Percentiles rank a stretch among this genome's conserved stretches.
phyloP scores from a whole-genome alignment of 1,140 invertebrate species.

The Drosophila asahinai region DNA sequence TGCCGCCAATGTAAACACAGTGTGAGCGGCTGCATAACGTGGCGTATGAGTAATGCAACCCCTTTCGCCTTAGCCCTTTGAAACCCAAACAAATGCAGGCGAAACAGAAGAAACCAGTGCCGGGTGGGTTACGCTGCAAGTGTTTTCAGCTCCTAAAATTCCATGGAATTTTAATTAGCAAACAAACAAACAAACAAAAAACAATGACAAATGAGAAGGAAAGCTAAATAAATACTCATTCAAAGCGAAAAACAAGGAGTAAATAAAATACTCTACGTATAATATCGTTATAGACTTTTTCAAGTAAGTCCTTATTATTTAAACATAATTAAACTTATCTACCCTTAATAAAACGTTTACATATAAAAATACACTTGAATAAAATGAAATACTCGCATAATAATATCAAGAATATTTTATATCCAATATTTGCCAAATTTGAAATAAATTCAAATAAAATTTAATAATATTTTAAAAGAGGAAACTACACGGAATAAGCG shows the following conservation, averaged over 20 bases:
- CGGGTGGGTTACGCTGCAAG: conserved; percentile 38
- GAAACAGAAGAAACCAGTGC: conserved; percentile 25
- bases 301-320: no score
- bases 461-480: no score
- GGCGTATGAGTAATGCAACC: conserved; percentile 57
- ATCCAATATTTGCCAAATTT: no score
- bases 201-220: background rate
- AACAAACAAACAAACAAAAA: conserved; percentile 16
- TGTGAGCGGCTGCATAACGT: conserved; percentile 38
- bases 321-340: no score
- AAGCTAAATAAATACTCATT: conserved; percentile 11
- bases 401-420: no score
- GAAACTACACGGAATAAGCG: no score
- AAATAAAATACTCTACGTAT: background rate
- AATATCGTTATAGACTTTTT: background rate
- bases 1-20: conserved; percentile 35
- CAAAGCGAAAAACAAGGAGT: background rate
- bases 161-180: conserved; percentile 43
- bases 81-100: conserved; percentile 46
- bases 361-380: no score
- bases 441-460: no score
- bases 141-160: conserved; percentile 30
- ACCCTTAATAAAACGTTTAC: no score
- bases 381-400: no score
- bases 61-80: conserved; percentile 14